phyloP scores from a whole-genome alignment of 2,113 vertebrate species.

The Sylvicapra grimmia region DNA sequence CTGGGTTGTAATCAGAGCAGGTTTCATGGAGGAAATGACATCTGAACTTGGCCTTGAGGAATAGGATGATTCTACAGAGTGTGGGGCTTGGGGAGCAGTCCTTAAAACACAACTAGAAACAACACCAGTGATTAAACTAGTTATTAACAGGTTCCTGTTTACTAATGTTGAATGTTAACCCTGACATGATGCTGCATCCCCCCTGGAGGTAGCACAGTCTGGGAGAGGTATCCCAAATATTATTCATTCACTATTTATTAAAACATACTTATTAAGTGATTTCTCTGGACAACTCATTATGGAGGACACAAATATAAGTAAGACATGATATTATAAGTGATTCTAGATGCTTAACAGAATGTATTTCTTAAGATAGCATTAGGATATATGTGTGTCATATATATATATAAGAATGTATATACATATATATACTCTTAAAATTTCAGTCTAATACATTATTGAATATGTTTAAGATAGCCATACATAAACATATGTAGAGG shows the following conservation, averaged over 20 bases:
- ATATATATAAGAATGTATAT: not conserved
- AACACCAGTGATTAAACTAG: not conserved
- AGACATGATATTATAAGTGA: not conserved
- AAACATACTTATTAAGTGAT: not conserved
- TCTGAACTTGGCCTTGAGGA: not conserved
- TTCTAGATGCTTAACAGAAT: not conserved
- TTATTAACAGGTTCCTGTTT: not conserved
- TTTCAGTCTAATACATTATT: not conserved
- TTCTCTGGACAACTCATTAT: not conserved
- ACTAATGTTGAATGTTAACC: not conserved
- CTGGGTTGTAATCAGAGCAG: not conserved
- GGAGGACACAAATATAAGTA: not conserved
- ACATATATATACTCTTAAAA: not conserved
- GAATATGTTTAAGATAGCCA: not conserved
- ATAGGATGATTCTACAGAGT: not conserved
- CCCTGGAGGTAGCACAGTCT: not conserved
- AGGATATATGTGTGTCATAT: not conserved
- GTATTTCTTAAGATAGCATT: not conserved
- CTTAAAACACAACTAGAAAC: not conserved
- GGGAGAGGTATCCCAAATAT: not conserved
- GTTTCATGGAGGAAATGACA: not conserved
- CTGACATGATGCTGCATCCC: not conserved
- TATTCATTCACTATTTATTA: not conserved
- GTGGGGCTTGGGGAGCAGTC: not conserved
- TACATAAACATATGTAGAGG: not conserved